Conservation (phyloP, 2,797 vertebrate species). For the Rhinoraja longicauda region DNA sequence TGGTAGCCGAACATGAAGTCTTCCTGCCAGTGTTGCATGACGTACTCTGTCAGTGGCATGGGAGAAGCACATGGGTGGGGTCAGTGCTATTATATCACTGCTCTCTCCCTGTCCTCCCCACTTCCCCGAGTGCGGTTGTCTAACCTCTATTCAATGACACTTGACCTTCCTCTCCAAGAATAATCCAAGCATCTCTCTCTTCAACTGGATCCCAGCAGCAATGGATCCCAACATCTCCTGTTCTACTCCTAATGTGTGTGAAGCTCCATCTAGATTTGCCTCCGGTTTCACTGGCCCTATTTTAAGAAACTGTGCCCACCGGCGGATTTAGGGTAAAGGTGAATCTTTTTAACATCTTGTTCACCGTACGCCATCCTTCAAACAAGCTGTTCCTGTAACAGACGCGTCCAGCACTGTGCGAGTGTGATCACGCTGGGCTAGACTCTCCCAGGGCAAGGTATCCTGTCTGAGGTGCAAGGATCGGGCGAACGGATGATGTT, state of each 20-base stretch:
- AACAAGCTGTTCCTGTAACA: not conserved
- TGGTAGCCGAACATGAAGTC: slow-evolving; percentile 98
- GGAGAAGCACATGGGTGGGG: not conserved
- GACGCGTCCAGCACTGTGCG: not conserved
- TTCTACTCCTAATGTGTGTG: not conserved
- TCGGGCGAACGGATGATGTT: too few species aligned
- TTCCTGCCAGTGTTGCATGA: slow-evolving; percentile 95
- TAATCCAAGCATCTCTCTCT: not conserved
- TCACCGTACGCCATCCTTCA: not conserved
- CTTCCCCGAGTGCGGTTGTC: too few species aligned
- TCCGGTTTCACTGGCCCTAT: not conserved
- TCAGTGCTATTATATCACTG: not conserved
- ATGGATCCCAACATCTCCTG: not conserved
- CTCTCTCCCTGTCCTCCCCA: not conserved
- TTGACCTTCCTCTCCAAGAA: not conserved
- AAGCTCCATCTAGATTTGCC: not conserved
- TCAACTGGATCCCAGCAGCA: not conserved
- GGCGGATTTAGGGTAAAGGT: not conserved
- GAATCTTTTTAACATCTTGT: not conserved
- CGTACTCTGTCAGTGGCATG: slow-evolving; percentile 67
- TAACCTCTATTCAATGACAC: not conserved
- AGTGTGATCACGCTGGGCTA: not conserved
- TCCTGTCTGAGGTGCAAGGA: too few species aligned
- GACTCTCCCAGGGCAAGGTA: not conserved
- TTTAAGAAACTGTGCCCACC: not conserved